phyloP scores from a whole-genome alignment of 2,113 vertebrate genomes.

The Pavo muticus region DNA sequence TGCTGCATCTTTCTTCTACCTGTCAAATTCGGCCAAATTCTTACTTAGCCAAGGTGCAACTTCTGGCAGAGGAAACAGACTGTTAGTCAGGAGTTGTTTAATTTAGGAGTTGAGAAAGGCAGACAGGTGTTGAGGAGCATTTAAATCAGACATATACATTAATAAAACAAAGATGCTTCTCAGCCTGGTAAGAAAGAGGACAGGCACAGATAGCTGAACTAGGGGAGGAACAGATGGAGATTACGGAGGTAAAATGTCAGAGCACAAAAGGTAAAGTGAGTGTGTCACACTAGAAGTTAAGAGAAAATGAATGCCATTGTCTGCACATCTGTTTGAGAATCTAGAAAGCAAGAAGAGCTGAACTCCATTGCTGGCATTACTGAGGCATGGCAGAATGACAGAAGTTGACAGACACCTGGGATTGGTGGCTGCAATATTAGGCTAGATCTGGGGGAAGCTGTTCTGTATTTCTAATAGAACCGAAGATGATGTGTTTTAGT shows the following conservation, averaged over 20 bases:
- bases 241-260: constrained; percentile 29
- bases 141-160: constrained; percentile 31
- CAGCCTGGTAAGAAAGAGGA: neutral
- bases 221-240: constrained; percentile 52
- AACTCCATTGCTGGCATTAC: neutral
- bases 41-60: neutral
- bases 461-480: neutral
- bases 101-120: neutral
- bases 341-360: neutral
- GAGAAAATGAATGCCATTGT: constrained; percentile 25
- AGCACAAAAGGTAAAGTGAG: constrained; percentile 28
- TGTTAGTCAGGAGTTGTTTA: neutral
- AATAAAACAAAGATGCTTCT: constrained; percentile 40
- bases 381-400: neutral
- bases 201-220: neutral
- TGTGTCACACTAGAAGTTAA: neutral
- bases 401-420: neutral
- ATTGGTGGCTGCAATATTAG: neutral
- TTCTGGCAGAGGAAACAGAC: neutral
- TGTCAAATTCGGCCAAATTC: neutral
- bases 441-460: neutral
- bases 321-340: neutral
- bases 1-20: neutral
- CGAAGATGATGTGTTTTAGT: neutral
- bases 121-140: constrained; percentile 34